These are phyloP conservation scores for Beris morrisii DNA, from an alignment of 2,888 invertebrate genomes.

Conservation along the genomic window DNA sequence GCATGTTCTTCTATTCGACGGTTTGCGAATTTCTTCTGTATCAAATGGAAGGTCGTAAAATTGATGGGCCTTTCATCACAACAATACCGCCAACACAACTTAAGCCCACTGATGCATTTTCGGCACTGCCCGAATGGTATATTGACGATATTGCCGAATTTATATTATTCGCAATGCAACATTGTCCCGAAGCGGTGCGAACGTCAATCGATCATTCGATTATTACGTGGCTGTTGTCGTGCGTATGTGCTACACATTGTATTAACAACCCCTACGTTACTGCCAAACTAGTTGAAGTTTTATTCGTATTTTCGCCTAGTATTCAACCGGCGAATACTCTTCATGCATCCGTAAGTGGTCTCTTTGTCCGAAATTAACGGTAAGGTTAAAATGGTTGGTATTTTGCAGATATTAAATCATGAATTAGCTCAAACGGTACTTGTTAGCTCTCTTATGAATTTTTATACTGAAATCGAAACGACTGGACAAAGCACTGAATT, in stretches of 20 bases:
- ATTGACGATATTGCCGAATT: slow-evolving; percentile 97
- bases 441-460: slow-evolving; percentile 92
- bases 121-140: slow-evolving; percentile 95
- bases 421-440: slow-evolving; percentile 79
- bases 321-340: slow-evolving; percentile 59
- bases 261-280: slow-evolving; percentile 96
- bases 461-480: slow-evolving; percentile 97
- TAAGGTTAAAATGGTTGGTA: not conserved
- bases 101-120: slow-evolving; percentile 74
- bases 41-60: slow-evolving; percentile 63
- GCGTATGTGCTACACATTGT: slow-evolving; percentile 87
- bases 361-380: not conserved
- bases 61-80: slow-evolving; percentile 57
- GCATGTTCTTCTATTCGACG: slow-evolving; percentile 83
- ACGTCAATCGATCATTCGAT: slow-evolving; percentile 80
- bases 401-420: slow-evolving; percentile 80
- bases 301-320: slow-evolving; percentile 76
- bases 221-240: slow-evolving; percentile 84
- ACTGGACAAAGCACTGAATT: slow-evolving; percentile 98
- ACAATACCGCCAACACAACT: slow-evolving; percentile 62
- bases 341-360: slow-evolving; percentile 47
- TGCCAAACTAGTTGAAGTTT: slow-evolving; percentile 92
- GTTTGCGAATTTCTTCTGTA: slow-evolving; percentile 78
- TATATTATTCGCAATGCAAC: slow-evolving; percentile 87
- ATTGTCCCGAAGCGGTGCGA: slow-evolving; percentile 72